A percentile compares a stretch with the other conserved stretches of the same genome.
phyloP scores from a whole-genome alignment of 2,797 vertebrate genomes.

The Lagocephalus sceleratus region DNA sequence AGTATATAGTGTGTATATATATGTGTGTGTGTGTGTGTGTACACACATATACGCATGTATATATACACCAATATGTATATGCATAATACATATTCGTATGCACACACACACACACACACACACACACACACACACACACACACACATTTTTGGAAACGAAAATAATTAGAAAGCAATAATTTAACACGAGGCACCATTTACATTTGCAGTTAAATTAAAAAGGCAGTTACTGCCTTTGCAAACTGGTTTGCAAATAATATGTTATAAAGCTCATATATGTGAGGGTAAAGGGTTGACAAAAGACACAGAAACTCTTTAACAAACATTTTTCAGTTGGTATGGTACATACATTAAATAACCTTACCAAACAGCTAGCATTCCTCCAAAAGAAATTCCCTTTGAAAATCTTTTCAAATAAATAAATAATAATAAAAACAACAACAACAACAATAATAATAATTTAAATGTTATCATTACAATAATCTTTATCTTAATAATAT shows the following conservation, averaged over 20 bases:
- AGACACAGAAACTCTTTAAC: conserved; percentile 20
- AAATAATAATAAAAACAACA: too few relatives aligned
- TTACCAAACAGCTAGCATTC: conserved; percentile 27
- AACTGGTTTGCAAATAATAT: conserved; percentile 47
- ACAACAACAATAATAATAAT: too few relatives aligned
- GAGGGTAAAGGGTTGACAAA: conserved; percentile 21
- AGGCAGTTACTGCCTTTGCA: conserved; percentile 59
- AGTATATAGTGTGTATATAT: neutral
- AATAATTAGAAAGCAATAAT: conserved; percentile 67
- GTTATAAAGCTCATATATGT: conserved; percentile 24
- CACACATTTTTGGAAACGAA: conserved; percentile 33
- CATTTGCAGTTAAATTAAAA: conserved; percentile 70
- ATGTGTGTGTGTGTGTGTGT: neutral
- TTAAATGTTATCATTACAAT: conserved; percentile 25
- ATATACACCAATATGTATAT: too few relatives aligned
- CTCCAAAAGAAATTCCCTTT: conserved; percentile 13
- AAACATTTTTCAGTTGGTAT: too few relatives aligned
- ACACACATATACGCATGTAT: too few relatives aligned
- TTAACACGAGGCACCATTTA: conserved; percentile 72
- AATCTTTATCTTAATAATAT: conserved; percentile 27
- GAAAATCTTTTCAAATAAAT: conserved; percentile 18
- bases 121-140: conserved; percentile 52
- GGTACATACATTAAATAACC: conserved; percentile 18
- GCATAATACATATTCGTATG: neutral
- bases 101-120: neutral